Conservation (phyloP, 1,140 invertebrate species). For the Macrobrachium rosenbergii region DNA sequence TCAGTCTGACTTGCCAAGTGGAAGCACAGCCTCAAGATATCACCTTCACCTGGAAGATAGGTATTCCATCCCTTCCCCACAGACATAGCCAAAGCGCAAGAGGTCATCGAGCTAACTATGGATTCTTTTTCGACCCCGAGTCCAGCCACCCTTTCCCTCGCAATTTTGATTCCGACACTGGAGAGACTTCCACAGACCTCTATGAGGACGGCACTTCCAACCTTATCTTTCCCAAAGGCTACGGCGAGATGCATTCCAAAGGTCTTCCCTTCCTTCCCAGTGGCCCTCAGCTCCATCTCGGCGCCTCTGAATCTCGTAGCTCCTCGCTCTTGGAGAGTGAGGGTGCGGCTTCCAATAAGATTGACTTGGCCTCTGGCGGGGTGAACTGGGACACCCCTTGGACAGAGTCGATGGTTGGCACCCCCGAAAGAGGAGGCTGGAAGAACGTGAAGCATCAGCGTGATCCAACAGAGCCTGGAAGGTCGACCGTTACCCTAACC, state of each 20-base stretch:
- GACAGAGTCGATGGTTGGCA: neutral
- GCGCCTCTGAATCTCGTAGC: no score
- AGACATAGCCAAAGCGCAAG: neutral
- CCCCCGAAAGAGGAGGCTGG: neutral
- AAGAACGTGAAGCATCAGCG: neutral
- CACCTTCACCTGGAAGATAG: constrained; percentile 17
- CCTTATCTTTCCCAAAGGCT: no score
- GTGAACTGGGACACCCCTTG: neutral
- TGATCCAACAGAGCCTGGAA: neutral
- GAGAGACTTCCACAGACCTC: no score
- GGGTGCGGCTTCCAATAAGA: no score
- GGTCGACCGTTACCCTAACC: constrained; percentile 2
- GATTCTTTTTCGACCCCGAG: neutral
- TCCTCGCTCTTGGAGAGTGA: no score
- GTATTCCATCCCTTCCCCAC: neutral
- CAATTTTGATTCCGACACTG: neutral
- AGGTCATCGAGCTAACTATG: neutral
- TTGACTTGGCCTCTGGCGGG: no score
- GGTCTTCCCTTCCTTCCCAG: no score
- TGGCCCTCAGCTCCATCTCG: no score
- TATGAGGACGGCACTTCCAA: no score
- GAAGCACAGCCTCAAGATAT: constrained; percentile 4
- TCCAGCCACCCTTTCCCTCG: neutral
- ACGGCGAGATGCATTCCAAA: no score
- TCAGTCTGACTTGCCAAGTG: constrained; percentile 24